Evolutionary conservation across 1,140 invertebrate species (phyloP), one percentile per base, ranked within the genome.

Genomic region (Drosophila erecta): DNA sequence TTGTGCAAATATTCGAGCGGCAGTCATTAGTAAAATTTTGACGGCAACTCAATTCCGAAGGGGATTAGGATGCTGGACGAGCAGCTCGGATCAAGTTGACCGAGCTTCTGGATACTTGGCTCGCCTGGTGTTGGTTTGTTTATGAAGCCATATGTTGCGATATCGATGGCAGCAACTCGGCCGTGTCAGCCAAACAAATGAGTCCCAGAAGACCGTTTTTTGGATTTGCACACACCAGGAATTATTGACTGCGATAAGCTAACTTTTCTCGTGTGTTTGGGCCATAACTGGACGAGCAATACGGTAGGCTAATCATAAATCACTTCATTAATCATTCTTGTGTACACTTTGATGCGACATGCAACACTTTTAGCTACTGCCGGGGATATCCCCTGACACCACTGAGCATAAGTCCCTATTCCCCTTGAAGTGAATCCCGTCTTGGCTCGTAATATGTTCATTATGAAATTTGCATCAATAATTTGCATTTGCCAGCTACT

Each of bases 21-120:
- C 41, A 81, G 74, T 81, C 79, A 83, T 81, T 83, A 81, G 79
- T 81, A 74, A 73, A 81, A 81, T 81, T 81, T 74, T 74, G 79
- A 74, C 69, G 67, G 73, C 79, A 81, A 60, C 66, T 81, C 79
- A 71, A 81, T 66, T 62, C 37, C 20, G 22, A 11, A 8, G 47
- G 17, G 57, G 33, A 17, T 11, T 17, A 40, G n/a, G 41, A 8
- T 43, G 38, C 37, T 35, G 15, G 46, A n/a, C 14, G 64, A 22
- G 24, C 17, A 40, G 33, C 11, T 37, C 14, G 58, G 44, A 41
- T 74, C 50, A 15, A 56, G 62, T 56, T 47, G 70, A 14, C 40
- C 38, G n/a, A 14, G 55, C 17, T 20, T 40, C 38, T 64, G 49
- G 55, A 62, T 72, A 74, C 55, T 74, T 73, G 71, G 49, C 37